A percentile compares a stretch with the other conserved stretches of the same genome.
phyloP scores from a whole-genome alignment of 2,797 vertebrate species.

The Varecia variegata region DNA sequence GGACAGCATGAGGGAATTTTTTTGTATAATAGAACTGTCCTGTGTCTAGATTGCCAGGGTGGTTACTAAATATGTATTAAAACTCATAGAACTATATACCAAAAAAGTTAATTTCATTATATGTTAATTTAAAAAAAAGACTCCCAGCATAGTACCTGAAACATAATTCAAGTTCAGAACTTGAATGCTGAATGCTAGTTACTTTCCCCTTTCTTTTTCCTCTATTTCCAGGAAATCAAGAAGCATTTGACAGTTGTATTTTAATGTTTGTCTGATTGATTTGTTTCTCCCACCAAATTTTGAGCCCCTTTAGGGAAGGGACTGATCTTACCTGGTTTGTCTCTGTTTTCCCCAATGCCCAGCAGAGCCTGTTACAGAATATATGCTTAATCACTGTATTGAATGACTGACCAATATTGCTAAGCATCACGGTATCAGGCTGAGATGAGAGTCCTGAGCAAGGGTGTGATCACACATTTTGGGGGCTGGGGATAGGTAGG shows the following conservation, averaged over 20 bases:
- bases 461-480: neutral
- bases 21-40: neutral
- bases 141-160: neutral
- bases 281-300: slow-evolving; percentile 1
- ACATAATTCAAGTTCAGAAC: neutral
- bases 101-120: slow-evolving; percentile 17
- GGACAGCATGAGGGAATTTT: neutral
- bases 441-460: neutral
- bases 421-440: neutral
- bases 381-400: neutral
- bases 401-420: neutral
- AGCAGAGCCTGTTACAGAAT: neutral
- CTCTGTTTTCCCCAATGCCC: neutral
- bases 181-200: too few relatives aligned
- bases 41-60: neutral
- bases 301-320: neutral
- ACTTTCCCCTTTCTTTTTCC: neutral
- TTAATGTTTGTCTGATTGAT: neutral
- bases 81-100: neutral
- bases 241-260: neutral
- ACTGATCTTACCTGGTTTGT: neutral
- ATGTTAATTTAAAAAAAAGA: neutral
- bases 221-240: neutral
- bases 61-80: neutral
- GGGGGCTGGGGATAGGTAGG: neutral